phyloP scores from a whole-genome alignment of 2,888 invertebrate species.

The Poecilus cupreus region DNA sequence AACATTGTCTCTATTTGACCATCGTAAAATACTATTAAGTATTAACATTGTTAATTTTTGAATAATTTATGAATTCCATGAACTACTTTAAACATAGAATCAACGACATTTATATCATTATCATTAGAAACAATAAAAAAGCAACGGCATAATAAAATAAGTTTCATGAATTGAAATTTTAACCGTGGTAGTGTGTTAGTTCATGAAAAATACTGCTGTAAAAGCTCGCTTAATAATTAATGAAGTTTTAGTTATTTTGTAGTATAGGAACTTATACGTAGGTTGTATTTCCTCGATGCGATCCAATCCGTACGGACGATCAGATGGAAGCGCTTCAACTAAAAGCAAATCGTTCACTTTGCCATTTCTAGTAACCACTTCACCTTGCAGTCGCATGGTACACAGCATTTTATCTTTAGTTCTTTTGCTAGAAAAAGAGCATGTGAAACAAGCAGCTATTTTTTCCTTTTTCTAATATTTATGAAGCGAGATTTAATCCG shows the following conservation, averaged over 20 bases:
- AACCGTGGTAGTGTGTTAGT: too few species aligned
- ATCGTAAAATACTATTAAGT: neutral
- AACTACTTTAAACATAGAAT: neutral
- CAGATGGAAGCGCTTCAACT: conserved; percentile 32
- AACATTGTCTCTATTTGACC: neutral
- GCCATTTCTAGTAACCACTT: conserved; percentile 13
- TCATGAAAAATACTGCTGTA: neutral
- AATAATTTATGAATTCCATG: conserved; percentile 9
- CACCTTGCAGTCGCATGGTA: neutral
- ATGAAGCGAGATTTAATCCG: conserved; percentile 26
- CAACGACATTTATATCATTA: neutral
- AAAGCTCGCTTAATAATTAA: neutral
- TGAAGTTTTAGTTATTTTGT: neutral
- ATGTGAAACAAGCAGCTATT: neutral
- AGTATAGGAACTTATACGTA: neutral
- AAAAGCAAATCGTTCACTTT: conserved; percentile 40
- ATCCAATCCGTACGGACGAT: conserved; percentile 15
- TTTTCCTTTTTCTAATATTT: conserved; percentile 22
- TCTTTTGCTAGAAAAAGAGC: neutral
- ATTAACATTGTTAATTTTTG: neutral
- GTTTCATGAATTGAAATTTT: too few species aligned
- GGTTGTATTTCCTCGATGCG: neutral
- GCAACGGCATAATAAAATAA: too few species aligned
- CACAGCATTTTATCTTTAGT: neutral
- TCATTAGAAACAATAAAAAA: neutral